These are phyloP conservation scores for Colinus virginianus DNA, from an alignment of 2,113 vertebrate species.

Conservation along the genomic window DNA sequence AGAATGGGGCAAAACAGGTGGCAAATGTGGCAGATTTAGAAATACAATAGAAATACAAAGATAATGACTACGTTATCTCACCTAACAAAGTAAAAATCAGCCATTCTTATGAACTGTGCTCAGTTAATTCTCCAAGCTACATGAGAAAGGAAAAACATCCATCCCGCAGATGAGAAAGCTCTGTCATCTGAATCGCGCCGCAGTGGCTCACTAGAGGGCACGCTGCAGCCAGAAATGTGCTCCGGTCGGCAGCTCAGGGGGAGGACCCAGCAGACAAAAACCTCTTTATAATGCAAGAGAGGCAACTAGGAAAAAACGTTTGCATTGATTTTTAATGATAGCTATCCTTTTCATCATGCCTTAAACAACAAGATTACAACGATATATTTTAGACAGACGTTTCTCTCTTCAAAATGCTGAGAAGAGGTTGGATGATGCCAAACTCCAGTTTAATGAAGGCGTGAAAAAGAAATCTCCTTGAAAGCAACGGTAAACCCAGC, in stretches of 20 bases:
- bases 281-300: neutral
- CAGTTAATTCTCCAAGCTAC: neutral
- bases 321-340: slow-evolving; percentile 45
- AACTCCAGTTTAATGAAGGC: neutral
- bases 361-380: slow-evolving; percentile 53
- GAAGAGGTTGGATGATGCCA: neutral
- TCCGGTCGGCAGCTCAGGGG: neutral
- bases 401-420: neutral
- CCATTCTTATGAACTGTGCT: fast-evolving
- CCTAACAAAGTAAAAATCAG: neutral
- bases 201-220: slow-evolving; percentile 76
- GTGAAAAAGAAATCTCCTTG: neutral
- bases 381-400: neutral
- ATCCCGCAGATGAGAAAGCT: fast-evolving
- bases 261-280: slow-evolving; percentile 10
- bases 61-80: neutral
- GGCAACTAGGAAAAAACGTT: slow-evolving; percentile 43
- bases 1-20: neutral
- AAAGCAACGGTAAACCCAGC: neutral
- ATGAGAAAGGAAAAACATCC: fast-evolving
- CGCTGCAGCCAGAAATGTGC: slow-evolving; percentile 70
- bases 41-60: neutral
- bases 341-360: slow-evolving; percentile 51
- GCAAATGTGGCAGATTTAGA: neutral
- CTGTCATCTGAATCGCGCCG: neutral